Evolutionary conservation across 2,888 invertebrate species (phyloP).

Genomic region (Xestia c-nigrum): DNA sequence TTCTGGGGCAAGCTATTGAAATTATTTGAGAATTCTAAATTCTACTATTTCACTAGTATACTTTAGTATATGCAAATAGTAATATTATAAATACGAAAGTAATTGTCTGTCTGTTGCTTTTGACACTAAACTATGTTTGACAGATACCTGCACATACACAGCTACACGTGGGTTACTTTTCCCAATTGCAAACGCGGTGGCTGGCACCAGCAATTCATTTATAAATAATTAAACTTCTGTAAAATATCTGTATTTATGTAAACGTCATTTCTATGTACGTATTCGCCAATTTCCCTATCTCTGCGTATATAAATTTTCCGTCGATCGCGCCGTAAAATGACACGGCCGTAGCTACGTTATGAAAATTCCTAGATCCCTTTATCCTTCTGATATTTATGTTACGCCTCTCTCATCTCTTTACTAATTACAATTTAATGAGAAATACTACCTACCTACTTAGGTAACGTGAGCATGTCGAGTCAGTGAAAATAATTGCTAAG

Average conservation of each 20-base stretch:
- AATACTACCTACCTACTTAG: background rate
- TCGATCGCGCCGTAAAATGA: slow-evolving; percentile 41
- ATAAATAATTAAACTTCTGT: background rate
- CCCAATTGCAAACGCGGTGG: background rate
- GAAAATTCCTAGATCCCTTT: slow-evolving; percentile 60
- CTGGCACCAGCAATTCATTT: background rate
- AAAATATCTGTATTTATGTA: slow-evolving; percentile 6
- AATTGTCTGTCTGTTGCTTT: background rate
- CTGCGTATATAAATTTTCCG: slow-evolving; percentile 36
- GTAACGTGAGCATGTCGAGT: background rate
- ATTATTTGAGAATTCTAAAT: slow-evolving; percentile 3
- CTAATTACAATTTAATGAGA: slow-evolving; percentile 28
- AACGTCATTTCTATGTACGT: slow-evolving; percentile 14
- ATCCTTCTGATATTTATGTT: slow-evolving; percentile 48
- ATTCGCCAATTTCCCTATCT: slow-evolving; percentile 29
- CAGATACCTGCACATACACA: no score
- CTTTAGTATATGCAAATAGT: no score
- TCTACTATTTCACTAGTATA: background rate
- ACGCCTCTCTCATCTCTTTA: slow-evolving; percentile 5
- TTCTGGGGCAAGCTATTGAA: background rate
- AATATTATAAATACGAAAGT: background rate
- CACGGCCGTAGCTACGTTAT: slow-evolving; percentile 38
- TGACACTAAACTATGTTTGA: background rate
- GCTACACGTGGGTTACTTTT: background rate
- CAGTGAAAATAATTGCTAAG: background rate